Evolutionary conservation across 1,140 invertebrate genomes (phyloP).

Genomic region (Pseudomyrmex cubaensis): DNA sequence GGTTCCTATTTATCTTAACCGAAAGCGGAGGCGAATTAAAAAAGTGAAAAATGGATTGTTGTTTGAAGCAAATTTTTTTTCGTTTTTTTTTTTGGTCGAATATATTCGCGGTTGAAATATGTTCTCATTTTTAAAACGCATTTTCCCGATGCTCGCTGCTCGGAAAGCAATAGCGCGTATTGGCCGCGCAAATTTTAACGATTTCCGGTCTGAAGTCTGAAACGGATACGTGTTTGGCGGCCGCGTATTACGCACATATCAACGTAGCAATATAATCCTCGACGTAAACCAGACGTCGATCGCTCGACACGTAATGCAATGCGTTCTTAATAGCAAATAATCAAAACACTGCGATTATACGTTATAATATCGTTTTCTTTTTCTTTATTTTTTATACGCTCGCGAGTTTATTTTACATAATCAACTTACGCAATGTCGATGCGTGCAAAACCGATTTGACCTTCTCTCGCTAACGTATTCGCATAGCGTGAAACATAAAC

Average conservation of each 20-base stretch:
- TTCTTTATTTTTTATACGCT: not conserved
- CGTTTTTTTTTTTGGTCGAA: not conserved
- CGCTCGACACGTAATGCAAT: not conserved
- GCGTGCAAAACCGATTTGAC: not conserved
- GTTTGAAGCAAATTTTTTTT: not conserved
- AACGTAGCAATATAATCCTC: conserved; percentile 29
- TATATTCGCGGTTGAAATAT: conserved; percentile 28
- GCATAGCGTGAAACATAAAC: conserved; percentile 43
- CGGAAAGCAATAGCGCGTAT: conserved; percentile 19
- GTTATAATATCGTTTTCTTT: not conserved
- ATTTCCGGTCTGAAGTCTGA: conserved; percentile 70
- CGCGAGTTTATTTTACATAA: not conserved
- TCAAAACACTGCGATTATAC: not conserved
- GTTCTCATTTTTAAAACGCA: conserved; percentile 19
- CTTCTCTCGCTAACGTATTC: conserved; percentile 12
- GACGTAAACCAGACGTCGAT: conserved; percentile 54
- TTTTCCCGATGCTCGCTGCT: not conserved
- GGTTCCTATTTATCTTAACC: not conserved
- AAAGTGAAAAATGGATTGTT: not conserved
- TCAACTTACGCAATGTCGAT: not conserved
- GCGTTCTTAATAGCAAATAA: conserved; percentile 11
- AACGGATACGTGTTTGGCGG: conserved; percentile 49
- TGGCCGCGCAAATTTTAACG: conserved; percentile 69
- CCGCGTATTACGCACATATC: conserved; percentile 19
- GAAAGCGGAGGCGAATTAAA: not conserved